Evolutionary conservation across 2,113 vertebrate genomes (phyloP).

Genomic region (Spea multiplicata): DNA sequence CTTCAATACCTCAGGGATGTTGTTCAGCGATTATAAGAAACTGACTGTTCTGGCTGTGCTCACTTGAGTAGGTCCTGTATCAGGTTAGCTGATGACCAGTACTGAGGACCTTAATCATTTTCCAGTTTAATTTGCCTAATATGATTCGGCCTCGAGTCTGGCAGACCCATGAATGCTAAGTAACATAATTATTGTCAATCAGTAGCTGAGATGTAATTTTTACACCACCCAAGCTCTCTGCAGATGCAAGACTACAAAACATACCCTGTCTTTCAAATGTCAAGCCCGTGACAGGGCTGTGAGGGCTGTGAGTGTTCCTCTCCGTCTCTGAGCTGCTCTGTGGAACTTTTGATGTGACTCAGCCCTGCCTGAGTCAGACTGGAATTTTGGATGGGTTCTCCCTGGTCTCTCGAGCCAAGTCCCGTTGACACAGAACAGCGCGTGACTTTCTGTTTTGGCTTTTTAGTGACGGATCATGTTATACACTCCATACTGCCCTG

Average conservation of each 20-base stretch:
- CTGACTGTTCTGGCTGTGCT: too few relatives aligned
- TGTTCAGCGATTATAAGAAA: too few relatives aligned
- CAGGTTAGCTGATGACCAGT: too few relatives aligned
- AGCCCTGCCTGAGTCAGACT: conserved; percentile 16
- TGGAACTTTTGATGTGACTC: conserved; percentile 27
- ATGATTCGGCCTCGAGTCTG: too few relatives aligned
- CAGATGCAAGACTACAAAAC: conserved; percentile 24
- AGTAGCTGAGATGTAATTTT: too few relatives aligned
- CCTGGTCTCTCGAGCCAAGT: conserved; percentile 1
- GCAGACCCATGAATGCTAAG: too few relatives aligned
- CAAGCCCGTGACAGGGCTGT: conserved; percentile 38
- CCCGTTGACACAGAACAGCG: conserved; percentile 29
- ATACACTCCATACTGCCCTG: too few relatives aligned
- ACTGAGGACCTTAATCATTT: too few relatives aligned
- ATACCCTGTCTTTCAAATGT: conserved; percentile 32
- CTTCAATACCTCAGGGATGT: too few relatives aligned
- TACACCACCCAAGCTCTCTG: background rate
- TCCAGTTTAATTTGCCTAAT: too few relatives aligned
- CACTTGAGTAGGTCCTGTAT: too few relatives aligned
- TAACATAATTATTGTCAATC: too few relatives aligned
- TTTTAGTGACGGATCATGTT: background rate
- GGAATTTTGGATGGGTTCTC: conserved; percentile 18
- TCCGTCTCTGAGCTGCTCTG: conserved; percentile 10
- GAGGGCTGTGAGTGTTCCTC: conserved; percentile 25
- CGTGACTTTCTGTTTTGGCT: conserved; percentile 35